Evolutionary conservation across 2,113 vertebrate species (phyloP), one percentile per base, ranked within the genome.

Genomic region (Erinaceus europaeus): DNA sequence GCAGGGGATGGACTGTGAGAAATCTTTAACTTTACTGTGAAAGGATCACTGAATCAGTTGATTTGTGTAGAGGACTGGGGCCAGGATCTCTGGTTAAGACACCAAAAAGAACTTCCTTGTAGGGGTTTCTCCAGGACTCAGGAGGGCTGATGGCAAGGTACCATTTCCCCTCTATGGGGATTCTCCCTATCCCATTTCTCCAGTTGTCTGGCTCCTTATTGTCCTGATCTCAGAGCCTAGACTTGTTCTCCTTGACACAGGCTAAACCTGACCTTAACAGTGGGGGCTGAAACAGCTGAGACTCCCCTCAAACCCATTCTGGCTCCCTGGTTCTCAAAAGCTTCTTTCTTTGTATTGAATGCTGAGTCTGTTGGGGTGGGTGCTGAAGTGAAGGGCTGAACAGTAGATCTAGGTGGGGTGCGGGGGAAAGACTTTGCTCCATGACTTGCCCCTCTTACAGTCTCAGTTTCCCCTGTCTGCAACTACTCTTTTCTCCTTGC

Each of bases 401-500:
- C n/a, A n/a, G n/a, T n/a, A n/a, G n/a, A n/a, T n/a, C n/a, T n/a
- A n/a, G n/a, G n/a, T n/a, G n/a, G 20, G 11, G 61, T 44, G 46
- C 38, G 27, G 48, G 69, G 64, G 36, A n/a, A 68, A 9, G 36
- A 68, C n/a, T 44, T 80, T 81, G 34, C 61, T n/a, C n/a, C n/a
- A n/a, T 62, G 34, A 59, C 68, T 9, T 9, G 1, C 44, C 40
- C 2, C 8, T 25, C 44, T 57, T 27, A 61, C 59, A 53, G 55
- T 9, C 34, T 85, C 74, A 62, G 50, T 84, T 93, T 90, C 13
- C 40, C 18, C 38, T n/a, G 53, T 84, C 61, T 86, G 48, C 67
- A 64, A 61, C 23, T 40, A 11, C 69, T 13, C 21, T 68, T 32
- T 3, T 80, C 36, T 78, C 2, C n/a, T n/a, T 79, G 38, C 34